Evolutionary conservation across 2,797 vertebrate genomes (phyloP).

Genomic region (Psittacula derbiana): DNA sequence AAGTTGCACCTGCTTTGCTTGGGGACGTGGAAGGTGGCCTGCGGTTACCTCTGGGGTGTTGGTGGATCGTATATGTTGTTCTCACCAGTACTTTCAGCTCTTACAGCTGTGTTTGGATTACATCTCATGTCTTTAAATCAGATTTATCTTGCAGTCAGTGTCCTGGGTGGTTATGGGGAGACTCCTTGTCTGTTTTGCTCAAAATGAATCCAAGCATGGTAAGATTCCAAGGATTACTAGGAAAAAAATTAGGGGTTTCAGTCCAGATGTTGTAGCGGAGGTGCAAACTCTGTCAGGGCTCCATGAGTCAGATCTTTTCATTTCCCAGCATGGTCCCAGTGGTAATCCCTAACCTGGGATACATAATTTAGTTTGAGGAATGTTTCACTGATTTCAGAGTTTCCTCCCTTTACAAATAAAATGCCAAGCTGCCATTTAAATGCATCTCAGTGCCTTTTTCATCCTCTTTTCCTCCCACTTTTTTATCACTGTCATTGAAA

Average conservation of each 20-base stretch:
- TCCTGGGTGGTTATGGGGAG: background rate
- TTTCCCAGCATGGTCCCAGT: background rate
- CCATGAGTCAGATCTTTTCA: background rate
- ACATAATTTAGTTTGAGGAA: background rate
- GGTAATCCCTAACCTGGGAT: background rate
- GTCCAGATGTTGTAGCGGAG: background rate
- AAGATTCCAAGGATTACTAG: background rate
- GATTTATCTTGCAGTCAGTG: background rate
- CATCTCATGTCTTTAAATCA: background rate
- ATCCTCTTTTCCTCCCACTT: background rate
- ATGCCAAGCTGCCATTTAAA: fast-evolving
- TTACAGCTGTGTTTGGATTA: background rate
- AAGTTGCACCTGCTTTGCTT: background rate
- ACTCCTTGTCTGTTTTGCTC: background rate
- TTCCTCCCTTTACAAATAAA: background rate
- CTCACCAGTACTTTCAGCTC: background rate
- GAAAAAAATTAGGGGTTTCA: background rate
- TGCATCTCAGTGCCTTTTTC: background rate
- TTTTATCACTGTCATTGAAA: background rate
- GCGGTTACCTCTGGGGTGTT: background rate
- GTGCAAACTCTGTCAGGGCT: background rate
- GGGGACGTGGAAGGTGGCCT: background rate
- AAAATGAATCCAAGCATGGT: background rate
- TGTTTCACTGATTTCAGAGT: background rate
- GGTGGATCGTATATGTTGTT: fast-evolving